Conservation (phyloP, 2,797 vertebrate genomes). For the Distichodus sexfasciatus region DNA sequence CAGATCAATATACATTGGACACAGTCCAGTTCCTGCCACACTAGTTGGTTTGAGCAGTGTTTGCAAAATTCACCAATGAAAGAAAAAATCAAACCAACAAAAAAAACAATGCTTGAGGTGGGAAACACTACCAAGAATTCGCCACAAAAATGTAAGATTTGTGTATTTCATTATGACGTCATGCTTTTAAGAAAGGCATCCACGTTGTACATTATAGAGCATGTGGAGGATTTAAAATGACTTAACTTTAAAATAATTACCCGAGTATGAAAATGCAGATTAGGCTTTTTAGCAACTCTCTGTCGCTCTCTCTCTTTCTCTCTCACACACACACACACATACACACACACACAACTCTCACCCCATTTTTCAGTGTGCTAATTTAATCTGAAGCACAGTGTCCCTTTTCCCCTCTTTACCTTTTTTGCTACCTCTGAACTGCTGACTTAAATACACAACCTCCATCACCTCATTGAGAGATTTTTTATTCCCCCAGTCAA, state of each 20-base stretch:
- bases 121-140: conserved; percentile 10
- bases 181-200: too few species aligned
- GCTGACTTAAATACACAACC: conserved; percentile 59
- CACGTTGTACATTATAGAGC: too few species aligned
- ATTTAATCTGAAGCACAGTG: neutral
- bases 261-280: too few species aligned
- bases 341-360: neutral
- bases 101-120: conserved; percentile 16
- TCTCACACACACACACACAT: neutral
- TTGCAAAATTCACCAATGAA: conserved; percentile 40
- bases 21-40: conserved; percentile 68
- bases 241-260: too few species aligned
- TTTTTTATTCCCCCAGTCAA: conserved; percentile 77
- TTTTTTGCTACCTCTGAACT: conserved; percentile 25
- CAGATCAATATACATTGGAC: conserved; percentile 70
- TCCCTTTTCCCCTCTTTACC: neutral
- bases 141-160: too few species aligned
- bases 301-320: conserved; percentile 52
- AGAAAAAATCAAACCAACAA: conserved; percentile 26
- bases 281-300: conserved; percentile 54
- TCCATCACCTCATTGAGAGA: conserved; percentile 77
- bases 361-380: neutral
- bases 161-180: too few species aligned
- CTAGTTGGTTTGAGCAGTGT: conserved; percentile 49
- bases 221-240: too few species aligned